These are phyloP conservation scores for Drosophila austrosaltans DNA, from an alignment of 2,888 invertebrate species.

Conservation along the genomic window DNA sequence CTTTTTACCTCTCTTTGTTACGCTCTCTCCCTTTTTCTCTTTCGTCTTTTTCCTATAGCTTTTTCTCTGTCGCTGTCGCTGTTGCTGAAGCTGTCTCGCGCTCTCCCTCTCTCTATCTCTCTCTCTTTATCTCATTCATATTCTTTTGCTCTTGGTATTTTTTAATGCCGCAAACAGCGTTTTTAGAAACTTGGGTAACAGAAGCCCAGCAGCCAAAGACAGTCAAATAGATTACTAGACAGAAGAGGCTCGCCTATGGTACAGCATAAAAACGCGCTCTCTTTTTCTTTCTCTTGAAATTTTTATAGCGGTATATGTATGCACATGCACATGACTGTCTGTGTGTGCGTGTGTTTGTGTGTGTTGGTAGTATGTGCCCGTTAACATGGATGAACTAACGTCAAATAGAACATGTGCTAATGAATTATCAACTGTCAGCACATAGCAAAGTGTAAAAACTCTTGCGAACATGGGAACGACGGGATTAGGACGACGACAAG, in stretches of 20 bases:
- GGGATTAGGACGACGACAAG: neutral
- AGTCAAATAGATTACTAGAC: slow-evolving; percentile 22
- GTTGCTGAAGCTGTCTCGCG: slow-evolving; percentile 1
- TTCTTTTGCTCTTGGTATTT: slow-evolving; percentile 7
- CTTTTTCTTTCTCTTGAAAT: slow-evolving; percentile 24
- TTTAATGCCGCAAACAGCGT: slow-evolving; percentile 27
- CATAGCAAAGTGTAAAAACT: slow-evolving; percentile 72
- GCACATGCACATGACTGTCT: neutral
- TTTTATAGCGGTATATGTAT: slow-evolving; percentile 9
- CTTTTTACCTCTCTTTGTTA: neutral
- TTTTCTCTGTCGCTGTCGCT: slow-evolving; percentile 23
- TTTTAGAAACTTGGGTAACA: slow-evolving; percentile 58
- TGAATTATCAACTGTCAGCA: slow-evolving; percentile 74
- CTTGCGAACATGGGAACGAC: slow-evolving; percentile 49
- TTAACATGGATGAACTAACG: slow-evolving; percentile 72
- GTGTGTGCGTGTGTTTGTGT: neutral
- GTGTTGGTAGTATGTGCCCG: slow-evolving; percentile 40
- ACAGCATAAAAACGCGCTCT: slow-evolving; percentile 4
- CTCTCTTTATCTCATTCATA: slow-evolving; percentile 4
- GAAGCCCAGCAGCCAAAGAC: slow-evolving; percentile 64
- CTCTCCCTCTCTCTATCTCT: slow-evolving; percentile 29
- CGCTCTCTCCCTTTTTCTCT: neutral
- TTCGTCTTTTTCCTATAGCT: neutral
- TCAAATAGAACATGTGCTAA: slow-evolving; percentile 76
- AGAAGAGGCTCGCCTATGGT: neutral